Base-by-base conservation (phyloP, 1,140 invertebrate genomes). In the Choristoneura fumiferana region DNA sequence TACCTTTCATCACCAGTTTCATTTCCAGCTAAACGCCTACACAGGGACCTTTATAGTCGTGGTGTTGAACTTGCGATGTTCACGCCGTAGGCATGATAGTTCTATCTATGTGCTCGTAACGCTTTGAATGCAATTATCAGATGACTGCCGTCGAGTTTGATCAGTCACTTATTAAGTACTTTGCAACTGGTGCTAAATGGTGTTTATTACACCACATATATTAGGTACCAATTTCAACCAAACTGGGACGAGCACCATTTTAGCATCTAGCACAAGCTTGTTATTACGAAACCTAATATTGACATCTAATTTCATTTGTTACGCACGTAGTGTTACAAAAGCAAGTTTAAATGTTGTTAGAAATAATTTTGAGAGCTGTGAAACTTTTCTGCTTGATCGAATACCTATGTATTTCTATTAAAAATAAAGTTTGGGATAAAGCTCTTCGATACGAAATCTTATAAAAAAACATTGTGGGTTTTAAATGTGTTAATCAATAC, bases 171-270 rank as follows among this genome's bases (percentile, higher is more conserved):
- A 37, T 33, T 43, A n/a, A n/a, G n/a, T n/a, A 39, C 52, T 17
- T 14, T 58, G 12, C 13, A 40, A 53, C 34, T 53, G n/a, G 43
- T 12, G 12, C 38, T 54, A 35, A 39, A 3, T 56, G 52, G 49
- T 57, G 38, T 54, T 67, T 57, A 52, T 63, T 37, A 17, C 54
- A 15, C 12, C 52, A 36, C 53, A 34, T 55, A 49, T 49, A 33
- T 38, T 34, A 36, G 37, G 49, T 63, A 34, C 54, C 37, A 22
- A 29, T 2, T 6, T 6, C 2, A 2, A 12, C 0, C n/a, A 38
- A 70, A 65, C 60, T 70, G 38, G 67, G 59, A 60, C 67, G 60
- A 60, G 63, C 56, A 55, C 45, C 57, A 53, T 67, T 72, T 72
- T 58, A 69, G 58, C 54, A 61, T 58, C 18, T 29, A 49, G 18